A percentile compares a stretch with the other conserved stretches of the same genome.
phyloP scores from a whole-genome alignment of 2,797 vertebrate genomes.

The Trachops cirrhosus region DNA sequence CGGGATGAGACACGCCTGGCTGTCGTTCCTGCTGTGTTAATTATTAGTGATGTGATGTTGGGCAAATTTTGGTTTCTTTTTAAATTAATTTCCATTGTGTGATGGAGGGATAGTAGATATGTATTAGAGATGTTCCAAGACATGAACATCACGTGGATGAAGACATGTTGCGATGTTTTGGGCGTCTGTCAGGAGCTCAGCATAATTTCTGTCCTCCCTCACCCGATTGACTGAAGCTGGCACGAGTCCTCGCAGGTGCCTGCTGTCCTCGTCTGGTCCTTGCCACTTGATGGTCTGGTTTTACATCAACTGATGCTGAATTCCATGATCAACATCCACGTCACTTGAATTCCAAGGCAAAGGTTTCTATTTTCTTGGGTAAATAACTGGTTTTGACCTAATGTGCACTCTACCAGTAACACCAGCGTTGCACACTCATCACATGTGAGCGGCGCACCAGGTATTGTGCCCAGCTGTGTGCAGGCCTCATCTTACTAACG shows the following conservation, averaged over 20 bases:
- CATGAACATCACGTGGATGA: neutral
- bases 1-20: neutral
- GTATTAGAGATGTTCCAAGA: neutral
- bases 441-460: neutral
- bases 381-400: neutral
- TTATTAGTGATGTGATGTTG: neutral
- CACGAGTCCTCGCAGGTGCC: neutral
- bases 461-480: neutral
- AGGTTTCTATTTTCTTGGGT: neutral
- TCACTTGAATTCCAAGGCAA: neutral
- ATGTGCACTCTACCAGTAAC: neutral
- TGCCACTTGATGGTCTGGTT: neutral
- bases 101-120: neutral
- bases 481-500: neutral
- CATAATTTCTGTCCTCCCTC: neutral
- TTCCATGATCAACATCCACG: neutral
- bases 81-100: neutral
- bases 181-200: neutral
- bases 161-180: neutral
- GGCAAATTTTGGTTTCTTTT: neutral
- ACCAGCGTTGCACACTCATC: neutral
- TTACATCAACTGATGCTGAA: neutral
- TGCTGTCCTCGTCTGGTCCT: too few relatives aligned
- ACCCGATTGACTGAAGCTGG: neutral
- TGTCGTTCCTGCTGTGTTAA: neutral